Evolutionary conservation across 1,140 invertebrate species (phyloP).

Genomic region (Arion vulgaris): DNA sequence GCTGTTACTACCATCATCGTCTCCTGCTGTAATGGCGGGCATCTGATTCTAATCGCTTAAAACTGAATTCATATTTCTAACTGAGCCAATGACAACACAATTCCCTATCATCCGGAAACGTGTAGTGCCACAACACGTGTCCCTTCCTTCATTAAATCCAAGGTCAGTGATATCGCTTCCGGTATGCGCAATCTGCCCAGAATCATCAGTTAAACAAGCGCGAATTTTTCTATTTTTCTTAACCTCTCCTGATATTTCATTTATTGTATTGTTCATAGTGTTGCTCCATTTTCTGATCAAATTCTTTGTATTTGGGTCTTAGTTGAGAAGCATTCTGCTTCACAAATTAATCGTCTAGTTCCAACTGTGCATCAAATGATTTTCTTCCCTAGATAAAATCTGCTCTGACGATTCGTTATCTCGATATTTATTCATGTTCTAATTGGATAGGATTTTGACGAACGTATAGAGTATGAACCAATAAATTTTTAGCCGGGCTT

Average conservation of each 20-base stretch:
- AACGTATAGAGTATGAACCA: conserved; percentile 14
- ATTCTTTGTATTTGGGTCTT: conserved; percentile 1
- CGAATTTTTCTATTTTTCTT: not conserved
- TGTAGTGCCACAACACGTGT: not conserved
- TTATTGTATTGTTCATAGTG: not conserved
- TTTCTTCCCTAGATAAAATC: conserved; percentile 1
- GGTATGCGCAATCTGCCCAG: not conserved
- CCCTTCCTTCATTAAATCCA: not conserved
- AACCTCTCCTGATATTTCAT: not conserved
- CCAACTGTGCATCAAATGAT: not conserved
- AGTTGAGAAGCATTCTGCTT: conserved; percentile 13
- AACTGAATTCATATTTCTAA: not conserved
- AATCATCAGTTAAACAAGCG: not conserved
- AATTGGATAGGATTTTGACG: not conserved
- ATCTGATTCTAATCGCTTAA: not conserved
- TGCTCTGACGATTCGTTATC: not conserved
- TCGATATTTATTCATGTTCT: not conserved
- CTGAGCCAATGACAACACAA: not conserved
- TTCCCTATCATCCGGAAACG: not conserved
- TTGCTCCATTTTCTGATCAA: not conserved
- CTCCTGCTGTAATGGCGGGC: not conserved
- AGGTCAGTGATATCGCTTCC: not conserved
- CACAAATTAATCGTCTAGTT: conserved; percentile 7
- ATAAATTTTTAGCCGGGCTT: conserved; percentile 1
- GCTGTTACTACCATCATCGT: not conserved